Evolutionary conservation across 2,888 invertebrate species (phyloP), one percentile per base, ranked within the genome.

Genomic region (Lasioglossum marginatum): DNA sequence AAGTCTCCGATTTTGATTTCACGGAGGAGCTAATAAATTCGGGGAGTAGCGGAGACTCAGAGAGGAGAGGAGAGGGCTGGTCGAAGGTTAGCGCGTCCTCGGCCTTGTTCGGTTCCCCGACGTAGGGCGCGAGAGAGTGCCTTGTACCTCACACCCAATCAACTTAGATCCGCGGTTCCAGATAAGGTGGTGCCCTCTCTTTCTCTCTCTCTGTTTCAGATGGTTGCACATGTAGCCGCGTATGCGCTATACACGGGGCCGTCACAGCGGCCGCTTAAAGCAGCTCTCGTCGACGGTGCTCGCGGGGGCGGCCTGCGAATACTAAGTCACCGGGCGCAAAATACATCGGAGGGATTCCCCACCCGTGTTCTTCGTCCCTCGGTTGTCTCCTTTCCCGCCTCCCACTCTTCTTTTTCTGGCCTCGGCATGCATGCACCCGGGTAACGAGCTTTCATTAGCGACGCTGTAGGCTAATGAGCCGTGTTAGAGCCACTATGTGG

Each of bases 381-480:
- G 60, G 66, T 81, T 52, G 66, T 34, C 73, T 52, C 80, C 48
- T 43, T 27, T 60, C 27, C 78, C 52, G 23, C 66, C 72, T 72
- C 60, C 78, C 74, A 70, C 74, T 78, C 76, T 81, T 86, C 82
- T 80, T 82, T 88, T 81, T 85, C 80, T 83, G 84, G 82, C 85
- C 52, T 83, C 89, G 88, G 91, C 91, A 89, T 90, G 91, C 93
- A 91, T 92, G 92, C 92, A 91, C 88, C 91, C 92, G 91, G 91
- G 93, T 94, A 95, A 95, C 94, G 95, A 95, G 94, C 94, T 95
- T 95, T 95, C 94, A 94, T 95, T 95, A 95, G 94, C 94, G 93
- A 94, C 93, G 94, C 93, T 95, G 94, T 94, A 94, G 93, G 95
- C 95, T 95, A 95, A 95, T 95, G 95, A 95, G 95, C 93, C 92